Evolutionary conservation across 2,888 invertebrate genomes (phyloP).

Genomic region (Psylliodes chrysocephalus): DNA sequence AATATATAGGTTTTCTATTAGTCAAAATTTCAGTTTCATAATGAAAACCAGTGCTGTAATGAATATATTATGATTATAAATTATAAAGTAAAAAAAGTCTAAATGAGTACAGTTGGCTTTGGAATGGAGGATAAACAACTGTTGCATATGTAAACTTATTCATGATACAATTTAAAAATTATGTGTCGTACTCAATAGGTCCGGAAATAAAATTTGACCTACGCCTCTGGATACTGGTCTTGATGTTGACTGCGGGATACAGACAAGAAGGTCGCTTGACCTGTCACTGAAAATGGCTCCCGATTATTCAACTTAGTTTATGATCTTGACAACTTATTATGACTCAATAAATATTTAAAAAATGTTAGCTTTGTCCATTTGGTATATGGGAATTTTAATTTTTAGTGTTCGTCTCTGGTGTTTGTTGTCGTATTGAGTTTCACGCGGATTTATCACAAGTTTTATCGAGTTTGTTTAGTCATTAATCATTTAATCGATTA

Average conservation of each 20-base stretch:
- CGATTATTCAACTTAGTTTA: conserved; percentile 62
- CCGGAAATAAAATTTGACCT: too few species aligned
- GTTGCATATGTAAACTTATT: too few species aligned
- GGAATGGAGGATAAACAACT: too few species aligned
- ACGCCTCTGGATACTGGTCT: conserved; percentile 1
- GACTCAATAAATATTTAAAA: conserved; percentile 63
- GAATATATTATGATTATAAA: too few species aligned
- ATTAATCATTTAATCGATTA: conserved; percentile 12
- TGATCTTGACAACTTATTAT: conserved; percentile 63
- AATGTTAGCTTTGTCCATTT: conserved; percentile 53
- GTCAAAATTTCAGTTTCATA: too few species aligned
- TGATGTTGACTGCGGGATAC: conserved; percentile 35
- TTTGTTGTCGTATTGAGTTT: conserved; percentile 44
- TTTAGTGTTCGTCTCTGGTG: conserved; percentile 50
- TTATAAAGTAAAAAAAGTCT: too few species aligned
- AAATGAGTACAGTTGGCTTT: too few species aligned
- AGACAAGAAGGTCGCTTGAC: conserved; percentile 46
- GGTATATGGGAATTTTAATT: conserved; percentile 59
- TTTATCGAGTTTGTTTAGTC: conserved; percentile 35
- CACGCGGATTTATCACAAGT: conserved; percentile 45
- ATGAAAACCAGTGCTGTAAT: too few species aligned
- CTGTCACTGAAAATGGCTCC: conserved; percentile 57
- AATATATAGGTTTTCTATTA: too few species aligned
- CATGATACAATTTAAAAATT: too few species aligned
- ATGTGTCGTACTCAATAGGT: too few species aligned